Base-by-base conservation (phyloP, 2,888 invertebrate genomes). In the Caenorhabditis afra region DNA sequence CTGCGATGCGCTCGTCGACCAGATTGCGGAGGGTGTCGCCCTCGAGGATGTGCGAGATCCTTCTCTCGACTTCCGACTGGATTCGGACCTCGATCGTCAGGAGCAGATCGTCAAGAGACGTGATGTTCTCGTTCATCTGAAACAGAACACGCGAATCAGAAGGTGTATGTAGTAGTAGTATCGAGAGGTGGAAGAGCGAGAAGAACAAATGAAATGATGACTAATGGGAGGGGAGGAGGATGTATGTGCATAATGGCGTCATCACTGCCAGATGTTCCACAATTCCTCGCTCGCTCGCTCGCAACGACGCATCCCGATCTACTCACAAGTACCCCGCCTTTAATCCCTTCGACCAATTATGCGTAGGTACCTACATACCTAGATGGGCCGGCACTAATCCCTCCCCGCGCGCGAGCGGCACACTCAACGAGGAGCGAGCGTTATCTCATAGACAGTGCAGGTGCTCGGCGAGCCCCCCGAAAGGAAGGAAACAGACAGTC, bases 301-400 rank as follows among this genome's bases (percentile, higher is more conserved):
- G 29, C n/a, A n/a, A 14, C n/a, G 29, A 14, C n/a, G 23, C 50
- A 22, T 14, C 29, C 52, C 29, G 52, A 52, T 52, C 52, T 23
- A 52, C 29, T 29, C 52, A 52, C 29, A 14, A 29, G 14, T 29
- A 23, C n/a, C 29, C n/a, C 20, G 18, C 35, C n/a, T 35, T 11
- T 53, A 57, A 67, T 66, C 66, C 66, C 37, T n/a, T 49, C 39
- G 57, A 57, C 66, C 66, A 67, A 67, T 67, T 67, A 67, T 67
- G 18, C 18, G 45, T 11, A 35, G 29, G 29, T 18, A 29, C 29
- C 29, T 29, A 29, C 52, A 29, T 49, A 52, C 29, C 52, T 29
- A 12, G 18, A 18, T 16, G 35, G 29, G 29, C 52, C 29, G 53
- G n/a, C 66, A 67, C 57, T 67, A 67, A 67, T 57, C 55, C 66